Percentiles rank a stretch among this genome's conserved stretches.
Conservation (phyloP, 2,113 vertebrate genomes). For the Climacteris rufus region DNA sequence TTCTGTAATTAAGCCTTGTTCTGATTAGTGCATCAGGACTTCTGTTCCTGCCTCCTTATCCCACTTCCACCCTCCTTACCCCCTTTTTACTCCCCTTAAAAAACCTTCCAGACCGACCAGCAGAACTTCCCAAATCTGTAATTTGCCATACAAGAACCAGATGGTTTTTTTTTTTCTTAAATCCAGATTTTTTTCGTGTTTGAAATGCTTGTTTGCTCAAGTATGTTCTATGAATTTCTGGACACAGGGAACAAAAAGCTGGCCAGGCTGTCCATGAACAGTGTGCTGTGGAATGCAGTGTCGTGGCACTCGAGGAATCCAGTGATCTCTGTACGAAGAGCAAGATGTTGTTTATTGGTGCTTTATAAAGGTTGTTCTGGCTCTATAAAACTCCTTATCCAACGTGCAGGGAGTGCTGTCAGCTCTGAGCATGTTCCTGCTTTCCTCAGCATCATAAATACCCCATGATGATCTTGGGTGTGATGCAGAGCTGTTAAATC, state of each 20-base stretch:
- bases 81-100: neutral
- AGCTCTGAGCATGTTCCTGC: neutral
- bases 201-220: neutral
- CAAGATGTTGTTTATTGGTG: neutral
- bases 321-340: neutral
- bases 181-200: neutral
- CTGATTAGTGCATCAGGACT: neutral
- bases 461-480: neutral
- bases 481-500: neutral
- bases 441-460: accelerated
- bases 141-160: neutral
- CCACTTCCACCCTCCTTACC: neutral
- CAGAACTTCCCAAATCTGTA: neutral
- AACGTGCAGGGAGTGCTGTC: neutral
- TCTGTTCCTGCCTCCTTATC: neutral
- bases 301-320: slow-evolving; percentile 59
- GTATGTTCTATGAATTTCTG: neutral
- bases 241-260: neutral
- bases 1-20: neutral
- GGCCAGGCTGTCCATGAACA: slow-evolving; percentile 17
- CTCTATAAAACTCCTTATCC: neutral
- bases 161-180: neutral
- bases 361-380: neutral
- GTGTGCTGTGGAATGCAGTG: slow-evolving; percentile 31
- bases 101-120: neutral